Evolutionary conservation across 2,797 vertebrate species (phyloP), one percentile per base, ranked within the genome.

Genomic region (Nyctibius grandis): DNA sequence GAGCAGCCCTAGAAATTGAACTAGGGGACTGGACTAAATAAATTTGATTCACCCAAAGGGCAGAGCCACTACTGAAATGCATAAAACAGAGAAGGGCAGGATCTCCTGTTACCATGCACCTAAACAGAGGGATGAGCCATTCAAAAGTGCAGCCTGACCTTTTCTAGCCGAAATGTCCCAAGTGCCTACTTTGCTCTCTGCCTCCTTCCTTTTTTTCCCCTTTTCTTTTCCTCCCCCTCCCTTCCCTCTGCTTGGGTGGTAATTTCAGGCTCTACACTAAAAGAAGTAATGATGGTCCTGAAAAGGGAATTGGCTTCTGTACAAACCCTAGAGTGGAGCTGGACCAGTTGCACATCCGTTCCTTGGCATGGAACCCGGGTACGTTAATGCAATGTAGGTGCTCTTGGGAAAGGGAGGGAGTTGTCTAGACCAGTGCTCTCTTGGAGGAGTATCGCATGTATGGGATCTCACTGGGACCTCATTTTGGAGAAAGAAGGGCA

Each of bases 1-100:
- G 26, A 97, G 64, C 68, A 88, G 89, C 60, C 78, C 82, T 93
- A 93, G 91, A 95, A 95, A 96, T 96, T 94, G 83, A 95, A 85
- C 70, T 93, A 68, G 78, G 84, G 18, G 51, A 83, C 81, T 83
- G 85, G 81, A 87, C 72, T 96, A 96, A 97, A 96, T 97, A 91
- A 89, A 92, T 97, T 95, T 88, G 78, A 86, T 95, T 94, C 94
- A 93, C 87, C 50, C 69, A 89, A 92, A 95, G 78, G 78, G 91
- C 70, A 96, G 85, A 91, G 82, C 82, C 76, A 85, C 91, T 91
- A 44, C 60, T 83, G 70, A 96, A 96, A 92, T 78, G 67, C 61
- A 86, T 64, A 73, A 59, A 88, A 85, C 47, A 80, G 67, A 89
- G 85, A 69, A 85, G 76, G 80, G 76, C 60, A 93, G 83, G 57